Percentiles rank a stretch among this genome's conserved stretches.
These are phyloP conservation scores for Nebria salina DNA, from an alignment of 2,888 invertebrate species.

Conservation along the genomic window DNA sequence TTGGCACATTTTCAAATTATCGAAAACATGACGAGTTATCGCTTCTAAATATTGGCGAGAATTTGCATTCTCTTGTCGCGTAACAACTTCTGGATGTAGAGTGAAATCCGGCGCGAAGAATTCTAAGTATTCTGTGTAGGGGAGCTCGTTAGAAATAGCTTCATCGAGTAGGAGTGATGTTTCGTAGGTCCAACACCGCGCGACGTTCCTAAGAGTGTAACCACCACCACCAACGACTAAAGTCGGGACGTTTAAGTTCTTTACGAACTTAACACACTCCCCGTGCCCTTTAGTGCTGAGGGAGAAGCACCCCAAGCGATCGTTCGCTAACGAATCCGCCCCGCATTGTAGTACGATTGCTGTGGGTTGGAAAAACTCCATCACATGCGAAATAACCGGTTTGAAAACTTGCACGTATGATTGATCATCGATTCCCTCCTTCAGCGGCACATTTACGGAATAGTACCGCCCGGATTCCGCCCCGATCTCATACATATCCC, in stretches of 20 bases:
- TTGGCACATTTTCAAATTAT: constrained; percentile 92
- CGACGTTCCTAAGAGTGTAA: constrained; percentile 96
- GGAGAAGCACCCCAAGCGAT: constrained; percentile 95
- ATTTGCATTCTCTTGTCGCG: constrained; percentile 90
- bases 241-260: constrained; percentile 90
- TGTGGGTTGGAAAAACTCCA: constrained; percentile 96
- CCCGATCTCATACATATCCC: constrained; percentile 98
- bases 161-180: constrained; percentile 94
- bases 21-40: constrained; percentile 76
- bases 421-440: constrained; percentile 96
- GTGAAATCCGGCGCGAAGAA: constrained; percentile 98
- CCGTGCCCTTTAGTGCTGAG: constrained; percentile 95
- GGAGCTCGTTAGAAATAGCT: constrained; percentile 92
- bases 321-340: constrained; percentile 96
- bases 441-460: constrained; percentile 97
- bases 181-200: constrained; percentile 99
- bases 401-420: constrained; percentile 93
- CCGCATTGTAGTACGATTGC: constrained; percentile 98
- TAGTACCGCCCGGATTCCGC: constrained; percentile 96
- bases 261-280: constrained; percentile 97
- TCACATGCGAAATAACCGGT: constrained; percentile 91
- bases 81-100: constrained; percentile 91
- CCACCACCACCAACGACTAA: constrained; percentile 72
- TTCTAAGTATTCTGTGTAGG: constrained; percentile 95
- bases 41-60: constrained; percentile 94